Evolutionary conservation across 2,113 vertebrate genomes (phyloP), one percentile per base, ranked within the genome.

Genomic region (Opisthocomus hoazin): DNA sequence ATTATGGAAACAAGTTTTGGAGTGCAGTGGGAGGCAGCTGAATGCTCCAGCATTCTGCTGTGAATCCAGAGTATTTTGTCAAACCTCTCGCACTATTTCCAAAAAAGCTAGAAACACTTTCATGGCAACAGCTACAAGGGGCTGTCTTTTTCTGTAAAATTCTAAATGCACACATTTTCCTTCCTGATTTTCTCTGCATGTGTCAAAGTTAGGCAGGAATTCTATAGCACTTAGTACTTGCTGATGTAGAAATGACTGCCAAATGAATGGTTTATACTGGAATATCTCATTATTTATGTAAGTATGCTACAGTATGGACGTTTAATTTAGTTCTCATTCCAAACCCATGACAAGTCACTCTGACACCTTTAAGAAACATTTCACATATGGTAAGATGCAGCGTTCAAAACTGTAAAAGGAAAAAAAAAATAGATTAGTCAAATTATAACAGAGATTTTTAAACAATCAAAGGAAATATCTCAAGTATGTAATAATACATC

Each of bases 271-370:
- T 98, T 98, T 98, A 97, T 96, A 85, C 97, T 98, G 97, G 98
- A 98, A 97, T 97, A 97, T 95, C 96, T 97, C 85, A 60, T 97
- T 97, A 96, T 97, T 98, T 97, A 96, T 95, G 90, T 90, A 97
- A 97, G 95, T 95, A 83, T 90, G 89, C 46, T 86, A 68, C 87
- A 95, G 86, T 96, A 97, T 61, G 76, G 96, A 92, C 96, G 95
- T 97, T 98, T 98, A 97, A 97, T 98, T 98, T 97, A 96, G 80
- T 94, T 93, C 89, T 98, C 97, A 97, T 98, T 98, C 98, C 98
- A 98, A 97, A 97, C 93, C 79, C 87, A 97, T 97, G 98, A 98
- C 96, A 97, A 93, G 75, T 95, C 97, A 92, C 95, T 97, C 95
- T 97, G 97, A 98, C 97, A 98, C 98, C 97, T 98, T 97, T 93